Evolutionary conservation across 2,888 invertebrate genomes (phyloP).

Genomic region (Hemicrepidius hirtus): DNA sequence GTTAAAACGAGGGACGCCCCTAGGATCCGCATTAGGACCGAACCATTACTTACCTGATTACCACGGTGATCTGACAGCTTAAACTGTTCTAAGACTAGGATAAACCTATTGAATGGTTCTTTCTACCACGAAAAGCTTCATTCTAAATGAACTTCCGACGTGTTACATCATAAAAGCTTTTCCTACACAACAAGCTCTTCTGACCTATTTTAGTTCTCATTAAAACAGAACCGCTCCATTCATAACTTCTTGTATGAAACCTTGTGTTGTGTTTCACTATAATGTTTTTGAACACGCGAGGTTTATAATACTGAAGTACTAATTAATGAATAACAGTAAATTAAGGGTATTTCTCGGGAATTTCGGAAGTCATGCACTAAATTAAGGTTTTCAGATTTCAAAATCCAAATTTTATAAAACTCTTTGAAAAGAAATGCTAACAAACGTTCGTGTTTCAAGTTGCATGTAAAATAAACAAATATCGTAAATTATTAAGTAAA

Average conservation of each 20-base stretch:
- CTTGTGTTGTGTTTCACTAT: constrained; percentile 3
- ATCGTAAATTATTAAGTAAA: too few relatives aligned
- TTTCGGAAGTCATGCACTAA: too few relatives aligned
- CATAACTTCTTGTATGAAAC: constrained; percentile 9
- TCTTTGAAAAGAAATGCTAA: too few relatives aligned
- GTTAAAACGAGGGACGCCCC: constrained; percentile 31
- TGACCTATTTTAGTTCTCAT: neutral
- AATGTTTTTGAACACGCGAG: constrained; percentile 4
- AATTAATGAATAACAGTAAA: neutral
- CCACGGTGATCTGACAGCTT: constrained; percentile 26
- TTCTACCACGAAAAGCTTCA: neutral
- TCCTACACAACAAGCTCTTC: constrained; percentile 1
- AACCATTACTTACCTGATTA: constrained; percentile 30
- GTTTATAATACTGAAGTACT: neutral
- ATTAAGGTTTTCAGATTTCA: too few relatives aligned
- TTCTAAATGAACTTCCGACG: constrained; percentile 27
- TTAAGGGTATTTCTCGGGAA: too few relatives aligned
- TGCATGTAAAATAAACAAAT: too few relatives aligned
- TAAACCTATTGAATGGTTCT: constrained; percentile 5
- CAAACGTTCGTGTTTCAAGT: too few relatives aligned
- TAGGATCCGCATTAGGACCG: constrained; percentile 24
- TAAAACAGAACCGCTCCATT: neutral
- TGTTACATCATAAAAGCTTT: neutral
- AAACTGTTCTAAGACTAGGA: constrained; percentile 24
- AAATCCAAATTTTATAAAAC: too few relatives aligned